Base-by-base conservation (phyloP, 1,140 invertebrate genomes). In the Halesus radiatus region DNA sequence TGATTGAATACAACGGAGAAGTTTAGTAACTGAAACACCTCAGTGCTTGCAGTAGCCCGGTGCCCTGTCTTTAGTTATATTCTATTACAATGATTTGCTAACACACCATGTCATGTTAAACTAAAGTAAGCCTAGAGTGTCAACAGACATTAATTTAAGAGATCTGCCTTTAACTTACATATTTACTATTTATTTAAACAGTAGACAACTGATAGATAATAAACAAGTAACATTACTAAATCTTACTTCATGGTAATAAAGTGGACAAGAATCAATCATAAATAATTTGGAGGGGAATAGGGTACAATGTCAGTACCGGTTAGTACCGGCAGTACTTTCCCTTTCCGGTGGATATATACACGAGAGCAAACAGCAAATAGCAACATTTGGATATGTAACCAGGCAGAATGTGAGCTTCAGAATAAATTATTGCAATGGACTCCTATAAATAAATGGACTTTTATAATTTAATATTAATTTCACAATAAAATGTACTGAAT, bases 91-190 rank as follows among this genome's bases (percentile, higher is more conserved):
- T 74, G 77, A 66, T 64, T 75, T 74, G 70, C 72, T 56, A 74
- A 74, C 52, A 74, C 54, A 74, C 72, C 72, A 32, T 74, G 77
- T 81, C 80, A 81, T 80, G 81, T 82, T 66, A 80, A 78, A 80
- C 72, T 83, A 83, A 78, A 78, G 77, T 80, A 77, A 80, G 54
- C 78, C 78, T 82, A 82, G 16, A 56, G 37, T 76, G 68, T 78
- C 74, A 83, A 80, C 79, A 83, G 78, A 80, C 76, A 58, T 80
- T 79, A 83, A 68, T 70, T 75, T 83, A 76, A 83, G 81, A 83
- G 81, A 83, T 83, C 81, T 78, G 76, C 76, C 66, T 80, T 78
- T 82, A 15, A 29, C 64, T 72, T 80, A 80, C 60, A 78, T 76
- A 80, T 60, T 45, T 45, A 45, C 32, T 66, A 78, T 62, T 66